Percentiles rank a stretch among this genome's conserved stretches.
These are phyloP conservation scores for Acromyrmex heyeri DNA, from an alignment of 1,140 invertebrate genomes.

Conservation along the genomic window DNA sequence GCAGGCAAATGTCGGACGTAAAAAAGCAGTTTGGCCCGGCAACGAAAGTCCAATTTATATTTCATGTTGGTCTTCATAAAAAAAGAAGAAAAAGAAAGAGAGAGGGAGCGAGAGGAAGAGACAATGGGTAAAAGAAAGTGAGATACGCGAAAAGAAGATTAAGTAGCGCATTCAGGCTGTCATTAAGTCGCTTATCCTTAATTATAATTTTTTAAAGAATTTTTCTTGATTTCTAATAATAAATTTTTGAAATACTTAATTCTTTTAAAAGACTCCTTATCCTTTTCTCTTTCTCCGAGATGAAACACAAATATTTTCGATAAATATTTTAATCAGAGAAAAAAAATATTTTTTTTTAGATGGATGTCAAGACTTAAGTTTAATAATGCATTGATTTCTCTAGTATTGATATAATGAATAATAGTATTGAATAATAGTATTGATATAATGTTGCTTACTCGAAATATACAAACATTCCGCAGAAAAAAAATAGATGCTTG, in stretches of 20 bases:
- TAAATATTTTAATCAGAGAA: slow-evolving; percentile 1
- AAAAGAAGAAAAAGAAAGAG: not conserved
- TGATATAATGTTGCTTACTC: slow-evolving; percentile 9
- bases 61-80: slow-evolving; percentile 37
- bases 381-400: not conserved
- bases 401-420: not conserved
- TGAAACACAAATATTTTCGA: not conserved
- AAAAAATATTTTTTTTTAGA: not conserved
- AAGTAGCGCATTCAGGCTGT: slow-evolving; percentile 25
- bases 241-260: not conserved
- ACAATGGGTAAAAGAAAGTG: slow-evolving; percentile 22
- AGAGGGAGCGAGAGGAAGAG: not conserved
- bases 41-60: slow-evolving; percentile 60
- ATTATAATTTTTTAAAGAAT: slow-evolving; percentile 5
- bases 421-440: not conserved
- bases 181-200: slow-evolving; percentile 30
- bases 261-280: not conserved
- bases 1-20: slow-evolving; percentile 48
- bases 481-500: not conserved
- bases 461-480: not conserved
- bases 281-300: not conserved
- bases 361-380: too few species aligned
- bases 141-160: slow-evolving; percentile 41
- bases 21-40: slow-evolving; percentile 54
- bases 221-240: not conserved